Evolutionary conservation across 2,797 vertebrate species (phyloP), one percentile per base, ranked within the genome.

Genomic region (Scolopax bukidnonensis): DNA sequence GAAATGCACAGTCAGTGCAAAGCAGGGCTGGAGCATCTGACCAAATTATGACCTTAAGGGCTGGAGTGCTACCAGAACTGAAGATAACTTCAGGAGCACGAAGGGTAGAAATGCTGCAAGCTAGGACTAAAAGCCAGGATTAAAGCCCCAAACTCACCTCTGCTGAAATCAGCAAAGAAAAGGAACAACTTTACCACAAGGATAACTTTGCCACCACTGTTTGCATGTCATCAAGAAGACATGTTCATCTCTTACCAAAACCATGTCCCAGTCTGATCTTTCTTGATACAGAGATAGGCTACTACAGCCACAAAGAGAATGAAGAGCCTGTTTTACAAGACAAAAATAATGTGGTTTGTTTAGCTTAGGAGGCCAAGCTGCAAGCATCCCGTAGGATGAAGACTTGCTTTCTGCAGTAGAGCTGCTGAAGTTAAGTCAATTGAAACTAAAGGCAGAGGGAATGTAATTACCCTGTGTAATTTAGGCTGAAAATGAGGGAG

Each of bases 51-150:
- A 86, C 74, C 12, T 65, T 82, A 87, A 84, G 51, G 68, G 17
- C 67, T 67, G 21, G 13, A 82, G 36, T 50, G 47, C 16, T 82
- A 67, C 33, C 36, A 64, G 60, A 91, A 91, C 4, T 27, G 57
- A 84, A 84, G 65, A 57, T 45, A 81, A 71, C 50, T 79, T 74
- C 38, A 61, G 64, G 51, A 74, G 15, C 30, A 77, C 18, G 53
- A 60, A 70, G 82, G 36, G 68, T 82, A 91, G 56, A 70, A 85
- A 45, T 64, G 54, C 57, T 84, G 30, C 32, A 70, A 89, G 53
- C 64, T 70, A 80, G 82, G 48, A 33, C 40, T 83, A 10, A 67
- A 83, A 70, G 12, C 30, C 3, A 8, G 17, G 19, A 41, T 85
- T 83, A 67, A 80, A 89, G 76, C 47, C 38, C 28, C 30, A 32